Base-by-base conservation (phyloP, 2,888 invertebrate species). In the Stenodema calcarata region DNA sequence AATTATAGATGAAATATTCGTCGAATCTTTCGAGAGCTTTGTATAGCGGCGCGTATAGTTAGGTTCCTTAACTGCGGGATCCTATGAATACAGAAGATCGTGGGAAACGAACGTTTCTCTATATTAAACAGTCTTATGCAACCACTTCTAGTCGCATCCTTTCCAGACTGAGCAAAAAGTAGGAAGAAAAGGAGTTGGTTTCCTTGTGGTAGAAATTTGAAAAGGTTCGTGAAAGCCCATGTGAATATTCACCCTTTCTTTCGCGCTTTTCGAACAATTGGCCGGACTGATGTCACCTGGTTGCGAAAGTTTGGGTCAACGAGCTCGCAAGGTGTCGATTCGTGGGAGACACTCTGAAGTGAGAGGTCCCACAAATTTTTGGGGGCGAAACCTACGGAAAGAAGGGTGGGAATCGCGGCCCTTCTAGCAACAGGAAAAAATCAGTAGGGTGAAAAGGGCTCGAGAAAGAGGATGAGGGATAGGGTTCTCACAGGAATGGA, bases 401-500 rank as follows among this genome's bases (percentile, higher is more conserved):
- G 73, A 73, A 73, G 73, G 73, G 73, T 73, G 73, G 73, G 73
- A 73, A 73, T 73, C 73, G 73, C 41, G 1, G 73, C 35, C 18
- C 73, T 73, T 30, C 35, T 2, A 41, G 14, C n/a, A 35, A 41
- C 16, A 35, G 41, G 41, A 73, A 73, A 73, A 73, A 41, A 73
- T 35, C 73, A 35, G 16, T 14, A 70, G 73, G 73, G 30, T 41
- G 73, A 73, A 73, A 73, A 73, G 35, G 35, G 35, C n/a, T 41
- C 2, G 73, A 35, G 73, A 3, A 16, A 73, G 30, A 35, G 35
- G 73, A 73, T 30, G 73, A 41, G 30, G 27, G 70, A 16, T 27
- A 14, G 70, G 35, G 73, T 73, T 73, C 73, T 73, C 73, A 73
- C 41, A 73, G 73, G 73, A 73, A n/a, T n/a, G n/a, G 70, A 70